Evolutionary conservation across 2,888 invertebrate genomes (phyloP).

Genomic region (Drosophila borealis): DNA sequence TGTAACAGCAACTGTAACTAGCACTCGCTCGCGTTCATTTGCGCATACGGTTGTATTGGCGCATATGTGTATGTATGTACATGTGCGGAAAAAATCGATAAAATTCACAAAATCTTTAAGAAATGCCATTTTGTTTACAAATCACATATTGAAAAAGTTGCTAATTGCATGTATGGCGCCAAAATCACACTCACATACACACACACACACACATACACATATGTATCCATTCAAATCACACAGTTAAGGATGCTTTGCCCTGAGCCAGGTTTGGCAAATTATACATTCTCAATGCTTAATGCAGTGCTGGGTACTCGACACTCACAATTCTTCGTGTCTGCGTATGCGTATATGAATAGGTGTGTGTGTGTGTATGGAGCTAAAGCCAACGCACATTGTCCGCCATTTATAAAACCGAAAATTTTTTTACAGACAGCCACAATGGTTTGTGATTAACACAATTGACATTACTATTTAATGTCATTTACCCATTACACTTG

Average conservation of each 20-base stretch:
- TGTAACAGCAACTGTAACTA: constrained; percentile 28
- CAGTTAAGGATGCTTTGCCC: constrained; percentile 58
- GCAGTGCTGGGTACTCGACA: constrained; percentile 43
- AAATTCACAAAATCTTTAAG: constrained; percentile 39
- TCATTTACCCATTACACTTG: constrained; percentile 40
- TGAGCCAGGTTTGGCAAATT: constrained; percentile 59
- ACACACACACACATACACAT: constrained; percentile 22
- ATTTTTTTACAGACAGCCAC: constrained; percentile 48
- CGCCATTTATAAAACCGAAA: constrained; percentile 75
- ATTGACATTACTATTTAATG: constrained; percentile 29
- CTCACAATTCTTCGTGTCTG: constrained; percentile 47
- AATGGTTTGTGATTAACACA: constrained; percentile 23
- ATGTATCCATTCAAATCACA: constrained; percentile 23
- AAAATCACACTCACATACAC: constrained; percentile 31
- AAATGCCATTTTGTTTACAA: constrained; percentile 47
- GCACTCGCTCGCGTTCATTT: constrained; percentile 43
- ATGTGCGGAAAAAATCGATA: constrained; percentile 70
- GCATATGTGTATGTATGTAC: constrained; percentile 29
- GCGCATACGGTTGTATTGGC: constrained; percentile 46
- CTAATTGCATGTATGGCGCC: constrained; percentile 58
- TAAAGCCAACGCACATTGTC: constrained; percentile 80
- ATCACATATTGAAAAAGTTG: constrained; percentile 36
- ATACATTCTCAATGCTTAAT: constrained; percentile 61
- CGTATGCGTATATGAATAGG: constrained; percentile 30
- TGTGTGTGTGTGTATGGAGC: constrained; percentile 33